Conservation (phyloP, 2,888 invertebrate genomes). For the Drosophila flavopinicola region DNA sequence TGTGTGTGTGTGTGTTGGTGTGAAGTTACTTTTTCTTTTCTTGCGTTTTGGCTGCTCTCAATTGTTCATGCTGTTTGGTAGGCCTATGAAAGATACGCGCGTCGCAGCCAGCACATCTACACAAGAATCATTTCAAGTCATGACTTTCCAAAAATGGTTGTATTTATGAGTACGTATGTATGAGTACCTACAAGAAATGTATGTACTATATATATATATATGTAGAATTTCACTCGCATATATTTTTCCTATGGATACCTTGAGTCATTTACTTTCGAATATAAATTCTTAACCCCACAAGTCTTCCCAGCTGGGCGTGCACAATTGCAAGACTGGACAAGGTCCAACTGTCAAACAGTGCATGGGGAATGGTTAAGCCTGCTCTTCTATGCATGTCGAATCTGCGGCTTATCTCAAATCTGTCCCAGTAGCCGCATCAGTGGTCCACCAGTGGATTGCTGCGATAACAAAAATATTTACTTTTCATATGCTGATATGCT, state of each 20-base stretch:
- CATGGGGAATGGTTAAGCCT: background rate
- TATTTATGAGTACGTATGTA: conserved; percentile 10
- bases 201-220: background rate
- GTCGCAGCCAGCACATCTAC: conserved; percentile 28
- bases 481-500: no score
- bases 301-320: conserved; percentile 10
- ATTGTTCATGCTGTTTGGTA: conserved; percentile 68
- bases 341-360: background rate
- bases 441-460: background rate
- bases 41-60: conserved; percentile 71
- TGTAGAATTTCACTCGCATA: conserved; percentile 30
- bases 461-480: no score
- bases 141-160: conserved; percentile 65
- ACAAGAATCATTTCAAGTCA: conserved; percentile 73
- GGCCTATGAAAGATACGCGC: conserved; percentile 71
- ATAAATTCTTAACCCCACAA: conserved; percentile 12
- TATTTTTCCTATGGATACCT: background rate
- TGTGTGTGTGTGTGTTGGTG: conserved; percentile 45
- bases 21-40: conserved; percentile 78
- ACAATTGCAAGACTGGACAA: conserved; percentile 8
- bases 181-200: background rate
- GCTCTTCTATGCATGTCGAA: background rate
- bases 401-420: conserved; percentile 3
- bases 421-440: background rate
- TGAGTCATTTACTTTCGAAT: conserved; percentile 52